A percentile compares a stretch with the other conserved stretches of the same genome.
phyloP scores from a whole-genome alignment of 2,113 vertebrate genomes.

The Melozone crissalis region DNA sequence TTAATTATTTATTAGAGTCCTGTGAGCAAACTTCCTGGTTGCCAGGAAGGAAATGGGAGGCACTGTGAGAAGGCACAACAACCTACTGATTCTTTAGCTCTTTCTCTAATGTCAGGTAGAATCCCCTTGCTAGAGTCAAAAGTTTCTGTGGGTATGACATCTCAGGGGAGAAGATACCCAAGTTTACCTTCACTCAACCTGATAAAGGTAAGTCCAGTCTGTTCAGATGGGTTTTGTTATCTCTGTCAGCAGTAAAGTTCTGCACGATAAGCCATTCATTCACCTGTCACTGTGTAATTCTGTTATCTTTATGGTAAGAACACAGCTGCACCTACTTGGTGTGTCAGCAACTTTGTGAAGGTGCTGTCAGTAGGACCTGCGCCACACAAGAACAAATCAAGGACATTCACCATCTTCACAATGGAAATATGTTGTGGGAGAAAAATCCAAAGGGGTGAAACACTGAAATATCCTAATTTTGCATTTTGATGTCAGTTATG shows the following conservation, averaged over 20 bases:
- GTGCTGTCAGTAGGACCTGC: background rate
- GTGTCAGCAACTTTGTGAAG: background rate
- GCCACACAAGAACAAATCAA: background rate
- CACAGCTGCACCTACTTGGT: background rate
- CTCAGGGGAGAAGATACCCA: background rate
- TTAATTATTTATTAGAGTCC: background rate
- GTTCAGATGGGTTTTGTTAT: background rate
- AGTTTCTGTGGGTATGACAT: background rate
- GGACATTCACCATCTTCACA: background rate
- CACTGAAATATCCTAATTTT: background rate
- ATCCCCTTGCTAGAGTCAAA: background rate
- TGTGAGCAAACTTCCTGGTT: background rate
- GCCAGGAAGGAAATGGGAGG: background rate
- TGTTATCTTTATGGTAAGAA: background rate
- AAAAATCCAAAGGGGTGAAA: background rate
- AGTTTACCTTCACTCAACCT: background rate
- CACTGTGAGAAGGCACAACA: background rate
- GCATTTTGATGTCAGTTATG: background rate
- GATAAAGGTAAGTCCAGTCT: background rate
- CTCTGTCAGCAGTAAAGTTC: background rate
- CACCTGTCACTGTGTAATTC: background rate
- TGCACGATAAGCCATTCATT: background rate
- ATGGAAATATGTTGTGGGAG: rapidly evolving
- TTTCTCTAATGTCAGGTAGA: background rate
- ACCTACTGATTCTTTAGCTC: background rate